Conservation (phyloP, 2,797 vertebrate species). For the Anguilla pacifica region DNA sequence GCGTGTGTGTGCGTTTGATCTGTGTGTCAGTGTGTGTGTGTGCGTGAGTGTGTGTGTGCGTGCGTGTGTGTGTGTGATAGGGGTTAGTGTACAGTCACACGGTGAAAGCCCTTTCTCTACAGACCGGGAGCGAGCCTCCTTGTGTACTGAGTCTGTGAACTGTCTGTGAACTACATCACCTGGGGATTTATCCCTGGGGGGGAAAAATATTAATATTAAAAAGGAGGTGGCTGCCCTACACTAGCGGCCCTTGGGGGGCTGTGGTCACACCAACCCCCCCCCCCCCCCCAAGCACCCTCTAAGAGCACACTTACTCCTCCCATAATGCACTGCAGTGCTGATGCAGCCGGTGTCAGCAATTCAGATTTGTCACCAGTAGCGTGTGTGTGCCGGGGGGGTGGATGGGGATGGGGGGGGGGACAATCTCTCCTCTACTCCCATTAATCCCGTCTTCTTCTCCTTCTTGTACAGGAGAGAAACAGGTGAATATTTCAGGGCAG, state of each 20-base stretch:
- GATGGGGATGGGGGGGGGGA: conserved; percentile 25
- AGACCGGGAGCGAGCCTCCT: not conserved
- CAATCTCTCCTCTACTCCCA: conserved; percentile 55
- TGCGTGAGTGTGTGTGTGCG: not conserved
- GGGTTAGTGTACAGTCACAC: not conserved
- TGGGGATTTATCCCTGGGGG: not conserved
- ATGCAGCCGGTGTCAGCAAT: conserved; percentile 58
- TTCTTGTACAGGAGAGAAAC: conserved; percentile 58
- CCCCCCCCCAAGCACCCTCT: not conserved
- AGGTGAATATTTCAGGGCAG: conserved; percentile 65
- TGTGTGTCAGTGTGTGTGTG: not conserved
- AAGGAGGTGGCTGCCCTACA: not conserved
- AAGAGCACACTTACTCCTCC: not conserved
- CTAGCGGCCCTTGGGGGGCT: not conserved
- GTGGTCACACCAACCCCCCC: not conserved
- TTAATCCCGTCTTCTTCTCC: conserved; percentile 48
- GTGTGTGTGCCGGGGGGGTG: not conserved
- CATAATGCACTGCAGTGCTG: conserved; percentile 39
- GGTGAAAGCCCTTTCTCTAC: not conserved
- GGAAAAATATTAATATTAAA: not conserved
- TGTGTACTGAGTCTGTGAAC: not conserved
- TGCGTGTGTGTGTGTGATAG: not conserved
- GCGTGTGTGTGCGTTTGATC: no score
- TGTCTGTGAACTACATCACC: not conserved
- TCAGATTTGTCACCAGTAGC: conserved; percentile 43